These are phyloP conservation scores for Sebastolobus alascanus DNA, from an alignment of 2,797 vertebrate genomes.

Conservation along the genomic window DNA sequence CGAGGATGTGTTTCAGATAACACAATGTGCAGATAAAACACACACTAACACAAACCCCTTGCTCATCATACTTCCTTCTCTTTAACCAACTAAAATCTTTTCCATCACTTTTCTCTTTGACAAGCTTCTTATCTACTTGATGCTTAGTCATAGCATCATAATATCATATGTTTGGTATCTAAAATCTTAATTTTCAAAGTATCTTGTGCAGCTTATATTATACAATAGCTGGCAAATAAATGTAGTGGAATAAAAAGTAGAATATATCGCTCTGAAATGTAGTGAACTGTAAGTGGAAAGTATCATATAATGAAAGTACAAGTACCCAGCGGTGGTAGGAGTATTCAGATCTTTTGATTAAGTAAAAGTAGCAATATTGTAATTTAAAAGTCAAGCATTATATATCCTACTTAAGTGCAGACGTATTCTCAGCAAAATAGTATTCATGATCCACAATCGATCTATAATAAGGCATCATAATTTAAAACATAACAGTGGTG, in stretches of 20 bases:
- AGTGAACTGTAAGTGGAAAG: background rate
- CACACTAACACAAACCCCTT: background rate
- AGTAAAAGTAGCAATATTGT: background rate
- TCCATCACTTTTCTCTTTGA: background rate
- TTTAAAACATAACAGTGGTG: background rate
- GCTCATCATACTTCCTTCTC: background rate
- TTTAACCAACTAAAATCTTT: background rate
- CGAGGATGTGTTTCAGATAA: constrained; percentile 18
- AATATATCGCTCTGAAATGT: background rate
- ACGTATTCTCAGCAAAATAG: background rate
- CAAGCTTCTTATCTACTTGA: background rate
- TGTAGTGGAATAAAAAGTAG: background rate
- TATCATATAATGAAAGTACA: background rate
- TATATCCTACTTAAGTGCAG: background rate
- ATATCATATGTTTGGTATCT: background rate
- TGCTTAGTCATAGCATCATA: background rate
- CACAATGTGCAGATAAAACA: constrained; percentile 22
- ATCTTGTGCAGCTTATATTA: background rate
- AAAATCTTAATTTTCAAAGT: background rate
- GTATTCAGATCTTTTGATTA: background rate
- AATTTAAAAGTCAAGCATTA: background rate
- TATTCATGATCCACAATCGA: background rate
- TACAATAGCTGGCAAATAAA: background rate
- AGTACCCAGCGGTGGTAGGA: background rate
- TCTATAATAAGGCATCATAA: background rate